Evolutionary conservation across 2,113 vertebrate species (phyloP).

Genomic region (Ammodytes marinus): DNA sequence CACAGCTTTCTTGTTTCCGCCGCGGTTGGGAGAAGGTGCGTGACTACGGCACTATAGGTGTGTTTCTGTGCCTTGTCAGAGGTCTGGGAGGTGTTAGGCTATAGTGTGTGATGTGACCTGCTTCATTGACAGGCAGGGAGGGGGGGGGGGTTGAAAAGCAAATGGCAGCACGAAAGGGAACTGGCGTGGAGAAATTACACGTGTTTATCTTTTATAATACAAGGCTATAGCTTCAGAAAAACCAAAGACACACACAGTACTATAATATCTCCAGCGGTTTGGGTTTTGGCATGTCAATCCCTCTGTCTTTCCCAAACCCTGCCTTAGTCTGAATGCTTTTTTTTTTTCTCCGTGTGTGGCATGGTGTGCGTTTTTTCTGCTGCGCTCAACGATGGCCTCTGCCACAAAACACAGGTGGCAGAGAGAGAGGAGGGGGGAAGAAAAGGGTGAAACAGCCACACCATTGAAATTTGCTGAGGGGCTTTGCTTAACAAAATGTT

Average conservation of each 20-base stretch:
- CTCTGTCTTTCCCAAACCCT: constrained; percentile 3
- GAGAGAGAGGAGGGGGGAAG: constrained; percentile 1
- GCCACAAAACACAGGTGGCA: constrained; percentile 74
- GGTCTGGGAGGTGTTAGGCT: not conserved
- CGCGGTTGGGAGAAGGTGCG: not conserved
- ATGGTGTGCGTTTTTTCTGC: constrained; percentile 38
- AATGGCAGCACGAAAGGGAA: constrained; percentile 40
- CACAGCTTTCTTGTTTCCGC: constrained; percentile 10
- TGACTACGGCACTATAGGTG: constrained; percentile 3
- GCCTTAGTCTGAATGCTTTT: constrained; percentile 16
- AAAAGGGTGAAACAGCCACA: constrained; percentile 34
- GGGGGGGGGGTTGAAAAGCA: constrained; percentile 30
- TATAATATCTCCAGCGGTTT: constrained; percentile 59
- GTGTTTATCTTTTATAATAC: constrained; percentile 51
- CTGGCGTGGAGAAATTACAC: constrained; percentile 30
- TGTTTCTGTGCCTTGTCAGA: constrained; percentile 23
- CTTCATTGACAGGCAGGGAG: constrained; percentile 18
- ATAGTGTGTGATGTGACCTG: constrained; percentile 3
- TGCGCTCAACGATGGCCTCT: constrained; percentile 40
- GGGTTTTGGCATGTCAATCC: constrained; percentile 54
- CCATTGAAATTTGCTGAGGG: constrained; percentile 65
- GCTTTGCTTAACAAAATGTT: constrained; percentile 79
- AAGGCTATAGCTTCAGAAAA: constrained; percentile 44
- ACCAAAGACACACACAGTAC: constrained; percentile 29
- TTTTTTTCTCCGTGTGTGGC: constrained; percentile 73